These are phyloP conservation scores for Ariopsis seemanni DNA, from an alignment of 2,113 vertebrate species.

Conservation along the genomic window DNA sequence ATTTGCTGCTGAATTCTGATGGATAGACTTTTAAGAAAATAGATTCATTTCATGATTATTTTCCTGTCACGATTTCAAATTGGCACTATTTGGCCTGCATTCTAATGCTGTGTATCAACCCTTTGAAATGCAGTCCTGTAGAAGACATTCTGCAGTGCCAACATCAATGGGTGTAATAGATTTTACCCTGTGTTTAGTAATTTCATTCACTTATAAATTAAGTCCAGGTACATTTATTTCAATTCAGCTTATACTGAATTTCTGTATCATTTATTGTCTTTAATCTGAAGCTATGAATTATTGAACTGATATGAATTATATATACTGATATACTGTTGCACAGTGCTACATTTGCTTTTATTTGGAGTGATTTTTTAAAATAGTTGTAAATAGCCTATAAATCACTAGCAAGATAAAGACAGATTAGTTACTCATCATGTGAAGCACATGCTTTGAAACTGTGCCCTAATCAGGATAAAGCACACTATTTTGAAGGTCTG, in stretches of 20 bases:
- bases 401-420: constrained; percentile 9
- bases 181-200: constrained; percentile 25
- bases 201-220: constrained; percentile 26
- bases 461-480: not conserved
- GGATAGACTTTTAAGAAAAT: constrained; percentile 43
- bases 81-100: constrained; percentile 47
- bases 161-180: constrained; percentile 34
- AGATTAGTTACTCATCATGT: not conserved
- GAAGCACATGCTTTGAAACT: not conserved
- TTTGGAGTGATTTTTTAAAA: not conserved
- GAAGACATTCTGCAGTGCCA: not conserved
- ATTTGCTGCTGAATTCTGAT: constrained; percentile 47
- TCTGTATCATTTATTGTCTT: not conserved
- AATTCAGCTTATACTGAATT: not conserved
- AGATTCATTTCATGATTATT: constrained; percentile 47
- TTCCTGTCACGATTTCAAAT: constrained; percentile 51
- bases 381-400: not conserved
- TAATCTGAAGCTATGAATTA: constrained; percentile 7
- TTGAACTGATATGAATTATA: not conserved
- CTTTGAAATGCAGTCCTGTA: constrained; percentile 24
- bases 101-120: constrained; percentile 26
- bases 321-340: not conserved
- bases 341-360: not conserved
- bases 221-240: not conserved
- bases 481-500: not conserved